Base-by-base conservation (phyloP, 2,888 invertebrate genomes). In the Heteromyza rotundicornis region DNA sequence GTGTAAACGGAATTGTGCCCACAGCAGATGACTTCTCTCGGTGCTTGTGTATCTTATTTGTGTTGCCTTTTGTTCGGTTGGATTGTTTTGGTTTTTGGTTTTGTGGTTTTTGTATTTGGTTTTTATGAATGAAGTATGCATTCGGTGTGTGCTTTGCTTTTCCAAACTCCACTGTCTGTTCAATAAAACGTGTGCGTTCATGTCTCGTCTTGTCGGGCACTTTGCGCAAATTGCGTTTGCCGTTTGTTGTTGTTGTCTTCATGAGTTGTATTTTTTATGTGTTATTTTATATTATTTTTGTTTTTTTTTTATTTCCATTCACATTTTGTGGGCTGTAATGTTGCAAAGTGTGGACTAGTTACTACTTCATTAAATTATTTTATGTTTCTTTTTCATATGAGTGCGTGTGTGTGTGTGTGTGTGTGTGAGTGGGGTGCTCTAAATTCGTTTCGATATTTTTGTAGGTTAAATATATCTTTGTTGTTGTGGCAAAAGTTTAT, bases 121-220 rank as follows among this genome's bases (percentile, higher is more conserved):
- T 59, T 59, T 64, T 54, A 62, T 64, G 62, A 64, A 64, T 64
- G 64, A 64, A 62, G 36, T 24, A 40, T 49, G 12, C n/a, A n/a
- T n/a, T n/a, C n/a, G n/a, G n/a, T n/a, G n/a, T n/a, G n/a, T n/a
- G n/a, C n/a, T n/a, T n/a, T n/a, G n/a, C n/a, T 51, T 59, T 36
- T 49, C 19, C 40, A 12, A 14, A 22, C 23, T 12, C 50, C 23
- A 35, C 54, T 56, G 53, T 47, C 17, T 22, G 36, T 12, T 40
- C 36, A 14, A 24, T 40, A 3, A 5, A 54, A 60, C 62, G 57
- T 54, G 62, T 59, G 35, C 62, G 55, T 64, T 51, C 64, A 59
- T 64, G 64, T 64, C 57, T 59, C 59, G 51, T 24, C 64, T 59
- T 64, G 64, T 58, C 14, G 22, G 47, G 40, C 40, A 3, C 40